Evolutionary conservation across 2,113 vertebrate species (phyloP).

Genomic region (Vireo altiloquus): DNA sequence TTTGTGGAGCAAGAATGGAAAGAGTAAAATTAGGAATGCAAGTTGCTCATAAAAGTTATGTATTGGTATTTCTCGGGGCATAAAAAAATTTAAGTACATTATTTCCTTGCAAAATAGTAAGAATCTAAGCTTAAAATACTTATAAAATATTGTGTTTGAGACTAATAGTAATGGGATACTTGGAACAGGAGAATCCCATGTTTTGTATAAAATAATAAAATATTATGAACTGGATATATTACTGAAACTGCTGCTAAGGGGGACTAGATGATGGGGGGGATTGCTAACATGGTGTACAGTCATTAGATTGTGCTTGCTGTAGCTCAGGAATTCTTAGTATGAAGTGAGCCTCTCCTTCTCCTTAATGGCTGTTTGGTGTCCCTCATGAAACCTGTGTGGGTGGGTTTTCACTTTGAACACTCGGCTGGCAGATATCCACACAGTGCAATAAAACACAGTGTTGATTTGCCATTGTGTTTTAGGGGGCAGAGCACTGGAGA

Average conservation of each 20-base stretch:
- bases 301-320: neutral
- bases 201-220: constrained; percentile 19
- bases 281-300: neutral
- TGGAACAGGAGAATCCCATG: neutral
- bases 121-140: neutral
- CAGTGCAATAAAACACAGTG: neutral
- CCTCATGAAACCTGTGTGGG: neutral
- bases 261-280: neutral
- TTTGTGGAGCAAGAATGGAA: neutral
- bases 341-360: neutral
- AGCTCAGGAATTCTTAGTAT: neutral
- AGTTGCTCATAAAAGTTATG: neutral
- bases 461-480: neutral
- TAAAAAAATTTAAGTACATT: neutral
- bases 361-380: neutral
- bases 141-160: neutral
- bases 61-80: neutral
- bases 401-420: neutral
- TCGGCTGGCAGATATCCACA: neutral
- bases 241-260: neutral
- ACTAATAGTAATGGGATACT: neutral
- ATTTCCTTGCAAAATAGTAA: neutral
- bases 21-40: neutral
- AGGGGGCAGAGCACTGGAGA: neutral
- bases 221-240: neutral